Evolutionary conservation across 1,140 invertebrate genomes (phyloP), one percentile per base, ranked within the genome.

Genomic region (Drosophila suzukii): DNA sequence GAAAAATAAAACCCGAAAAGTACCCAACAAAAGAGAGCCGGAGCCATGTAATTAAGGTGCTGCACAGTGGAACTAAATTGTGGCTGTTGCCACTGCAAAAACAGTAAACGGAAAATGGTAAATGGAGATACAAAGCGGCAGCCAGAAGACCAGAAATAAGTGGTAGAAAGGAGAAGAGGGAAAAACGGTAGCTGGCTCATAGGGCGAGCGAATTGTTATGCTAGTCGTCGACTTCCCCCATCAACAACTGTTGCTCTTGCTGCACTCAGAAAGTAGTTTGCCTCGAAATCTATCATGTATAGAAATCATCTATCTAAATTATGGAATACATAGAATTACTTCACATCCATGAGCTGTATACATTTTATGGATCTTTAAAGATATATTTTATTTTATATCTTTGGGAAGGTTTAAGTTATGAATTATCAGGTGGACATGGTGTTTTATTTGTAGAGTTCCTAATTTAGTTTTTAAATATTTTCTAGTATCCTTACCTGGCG

Each of bases 121-220:
- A 44, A 44, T 59, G 43, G 57, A 50, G 43, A 58, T 51, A 60
- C 58, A 46, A 63, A 53, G 46, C 49, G 54, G 47, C 66, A 51
- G 46, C 6, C 44, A 34, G 27, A 51, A 49, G 53, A 17, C 54
- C 49, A 50, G 49, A 59, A 56, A 47, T 32, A 47, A 46, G 36
- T 32, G 65, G 65, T 49, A 34, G 67, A 68, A 36, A 34, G 36
- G 38, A 61, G 44, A 70, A 89, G 82, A 89, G 70, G 81, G 76
- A 83, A 89, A 86, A 89, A 89, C 84, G 77, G 84, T 89, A 89
- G 84, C 84, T 32, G 70, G 70, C 84, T 78, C 84, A 89, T 84
- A 89, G 84, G 84, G 84, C 78, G 84, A 89, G 84, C 84, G 84
- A 84, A 89, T 89, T 89, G 84, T 89, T 88, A 88, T 89, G 80